phyloP scores from a whole-genome alignment of 2,113 vertebrate genomes.

The Rynchops niger region DNA sequence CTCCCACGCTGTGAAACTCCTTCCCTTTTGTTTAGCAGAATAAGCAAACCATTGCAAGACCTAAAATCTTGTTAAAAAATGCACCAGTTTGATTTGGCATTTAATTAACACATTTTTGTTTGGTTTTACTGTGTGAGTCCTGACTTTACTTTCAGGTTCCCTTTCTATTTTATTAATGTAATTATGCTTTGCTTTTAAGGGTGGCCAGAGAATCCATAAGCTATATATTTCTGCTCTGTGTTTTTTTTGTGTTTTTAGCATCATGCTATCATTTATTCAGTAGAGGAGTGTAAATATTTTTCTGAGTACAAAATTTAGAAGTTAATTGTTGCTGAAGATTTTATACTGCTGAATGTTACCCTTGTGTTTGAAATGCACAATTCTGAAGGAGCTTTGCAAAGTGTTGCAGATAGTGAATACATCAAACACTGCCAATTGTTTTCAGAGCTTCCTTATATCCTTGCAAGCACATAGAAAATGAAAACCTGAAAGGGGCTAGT shows the following conservation, averaged over 20 bases:
- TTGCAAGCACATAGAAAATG: neutral
- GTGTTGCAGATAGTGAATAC: neutral
- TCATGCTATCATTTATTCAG: neutral
- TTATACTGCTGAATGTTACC: neutral
- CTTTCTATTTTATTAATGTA: neutral
- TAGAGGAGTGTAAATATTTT: neutral
- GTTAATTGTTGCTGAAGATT: neutral
- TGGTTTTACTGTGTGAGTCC: conserved; percentile 4
- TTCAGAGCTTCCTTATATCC: neutral
- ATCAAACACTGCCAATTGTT: neutral
- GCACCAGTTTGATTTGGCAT: conserved; percentile 32
- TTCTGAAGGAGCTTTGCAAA: neutral
- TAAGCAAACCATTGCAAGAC: conserved; percentile 50
- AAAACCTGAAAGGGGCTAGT: neutral
- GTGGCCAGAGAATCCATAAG: neutral
- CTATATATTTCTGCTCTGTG: neutral
- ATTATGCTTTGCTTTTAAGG: neutral
- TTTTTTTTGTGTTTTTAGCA: neutral
- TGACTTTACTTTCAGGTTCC: conserved; percentile 24
- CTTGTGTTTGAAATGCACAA: neutral
- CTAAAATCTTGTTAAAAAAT: conserved; percentile 52
- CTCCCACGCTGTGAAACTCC: conserved; percentile 28
- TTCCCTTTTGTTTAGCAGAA: conserved; percentile 67
- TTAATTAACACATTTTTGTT: conserved; percentile 60
- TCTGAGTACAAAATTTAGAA: neutral